Evolutionary conservation across 2,888 invertebrate genomes (phyloP), one percentile per base, ranked within the genome.

Genomic region (Limenitis arthemis): DNA sequence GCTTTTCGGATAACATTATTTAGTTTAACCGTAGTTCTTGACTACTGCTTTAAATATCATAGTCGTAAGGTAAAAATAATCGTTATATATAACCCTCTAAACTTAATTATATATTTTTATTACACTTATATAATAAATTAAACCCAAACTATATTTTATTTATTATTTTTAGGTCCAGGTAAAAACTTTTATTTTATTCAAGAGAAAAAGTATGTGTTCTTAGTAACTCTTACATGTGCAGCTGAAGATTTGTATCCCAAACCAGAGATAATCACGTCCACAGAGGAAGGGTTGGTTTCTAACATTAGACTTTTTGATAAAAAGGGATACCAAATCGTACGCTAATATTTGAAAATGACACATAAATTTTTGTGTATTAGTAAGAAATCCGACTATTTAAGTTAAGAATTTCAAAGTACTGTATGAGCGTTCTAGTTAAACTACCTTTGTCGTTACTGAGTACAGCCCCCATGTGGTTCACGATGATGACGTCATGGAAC

Each of bases 181-280:
- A 87, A 86, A 64, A 86, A 75, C 53, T 80, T 89, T 66, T 79
- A 86, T 57, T 79, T 90, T 62, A 69, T 77, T 39, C 87, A 88
- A 62, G 86, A 87, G 66, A 87, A 88, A 63, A 81, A 82, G 60
- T 86, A 86, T 54, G 87, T 85, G 30, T 87, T 88, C 55, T 69
- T 84, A 51, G 87, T 89, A 40, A 89, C 88, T 53, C 79, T 90
- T 52, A 79, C 86, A 53, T 90, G 90, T 65, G 70, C 73, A 32
- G 89, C 88, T 1, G 88, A 89, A 67, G 88, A 89, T 20, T 78
- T 90, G 49, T 90, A 87, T 63, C 90, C 90, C 0, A 85, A 81
- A 62, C 90, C 90, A 1, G 76, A 79, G 40, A 81, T 90, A 75
- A 77, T 72, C 37, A 86, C 90, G 58, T 72, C 20, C 4, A 20